These are phyloP conservation scores for Eolophus roseicapilla DNA, from an alignment of 2,113 vertebrate species.

Conservation along the genomic window DNA sequence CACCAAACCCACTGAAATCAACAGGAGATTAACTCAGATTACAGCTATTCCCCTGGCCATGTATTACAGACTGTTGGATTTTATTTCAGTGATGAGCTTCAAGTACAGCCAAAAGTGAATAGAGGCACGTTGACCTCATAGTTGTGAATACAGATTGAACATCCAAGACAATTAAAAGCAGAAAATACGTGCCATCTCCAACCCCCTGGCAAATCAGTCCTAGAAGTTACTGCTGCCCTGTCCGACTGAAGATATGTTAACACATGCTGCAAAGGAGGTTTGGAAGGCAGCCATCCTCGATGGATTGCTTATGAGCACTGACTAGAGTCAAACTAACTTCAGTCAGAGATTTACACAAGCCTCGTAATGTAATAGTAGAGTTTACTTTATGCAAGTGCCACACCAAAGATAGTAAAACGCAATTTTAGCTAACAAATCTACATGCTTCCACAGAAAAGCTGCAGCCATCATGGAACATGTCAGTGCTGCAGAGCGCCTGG, in stretches of 20 bases:
- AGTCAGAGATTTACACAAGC: constrained; percentile 59
- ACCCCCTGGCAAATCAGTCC: not conserved
- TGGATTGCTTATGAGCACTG: constrained; percentile 31
- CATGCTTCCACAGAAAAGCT: constrained; percentile 31
- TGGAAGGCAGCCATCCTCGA: constrained; percentile 44
- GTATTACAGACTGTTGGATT: not conserved
- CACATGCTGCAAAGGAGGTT: not conserved
- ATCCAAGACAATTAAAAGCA: constrained; percentile 57
- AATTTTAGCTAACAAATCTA: constrained; percentile 43
- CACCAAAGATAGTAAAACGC: constrained; percentile 69
- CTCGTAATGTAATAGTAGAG: constrained; percentile 43
- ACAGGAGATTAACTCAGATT: constrained; percentile 21
- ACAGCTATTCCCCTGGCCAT: not conserved
- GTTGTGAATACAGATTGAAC: not conserved
- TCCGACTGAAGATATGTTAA: not conserved
- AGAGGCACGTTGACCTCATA: constrained; percentile 62
- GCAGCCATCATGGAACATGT: not conserved
- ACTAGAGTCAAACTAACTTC: constrained; percentile 46
- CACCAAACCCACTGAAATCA: not conserved
- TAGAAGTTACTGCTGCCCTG: not conserved
- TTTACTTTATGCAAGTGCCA: constrained; percentile 60
- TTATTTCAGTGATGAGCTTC: constrained; percentile 47
- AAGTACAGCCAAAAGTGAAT: constrained; percentile 34
- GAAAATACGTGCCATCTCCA: constrained; percentile 18
- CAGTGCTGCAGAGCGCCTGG: not conserved